These are phyloP conservation scores for Kuschelorhynchus macadamiae DNA, from an alignment of 2,888 invertebrate species.

Conservation along the genomic window DNA sequence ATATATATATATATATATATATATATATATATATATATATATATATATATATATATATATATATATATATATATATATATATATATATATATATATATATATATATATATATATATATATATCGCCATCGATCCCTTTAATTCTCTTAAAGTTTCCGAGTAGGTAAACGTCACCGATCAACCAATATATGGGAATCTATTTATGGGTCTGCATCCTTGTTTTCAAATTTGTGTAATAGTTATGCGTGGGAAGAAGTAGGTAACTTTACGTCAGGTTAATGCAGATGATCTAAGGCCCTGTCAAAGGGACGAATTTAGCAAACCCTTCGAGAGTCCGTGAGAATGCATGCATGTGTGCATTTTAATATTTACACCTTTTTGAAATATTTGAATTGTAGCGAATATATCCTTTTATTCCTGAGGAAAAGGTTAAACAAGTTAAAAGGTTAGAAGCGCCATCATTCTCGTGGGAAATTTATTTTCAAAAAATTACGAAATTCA, in stretches of 20 bases:
- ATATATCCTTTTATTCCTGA: background rate
- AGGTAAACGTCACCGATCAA: slow-evolving; percentile 18
- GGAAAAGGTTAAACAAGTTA: slow-evolving; percentile 3
- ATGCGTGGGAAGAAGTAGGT: slow-evolving; percentile 50
- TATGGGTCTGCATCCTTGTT: slow-evolving; percentile 29
- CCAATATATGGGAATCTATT: slow-evolving; percentile 44
- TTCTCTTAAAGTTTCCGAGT: slow-evolving; percentile 9
- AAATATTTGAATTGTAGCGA: slow-evolving; percentile 21
- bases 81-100: too few relatives aligned
- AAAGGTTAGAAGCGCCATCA: background rate
- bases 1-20: too few relatives aligned
- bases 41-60: too few relatives aligned
- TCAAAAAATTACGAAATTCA: too few relatives aligned
- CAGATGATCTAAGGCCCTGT: slow-evolving; percentile 45
- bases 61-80: too few relatives aligned
- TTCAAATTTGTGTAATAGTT: slow-evolving; percentile 46
- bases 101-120: too few relatives aligned
- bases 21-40: too few relatives aligned
- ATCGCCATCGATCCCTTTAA: slow-evolving; percentile 13
- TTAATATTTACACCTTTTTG: slow-evolving; percentile 34
- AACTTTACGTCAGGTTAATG: slow-evolving; percentile 49
- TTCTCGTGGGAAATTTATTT: slow-evolving; percentile 17
- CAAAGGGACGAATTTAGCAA: slow-evolving; percentile 21
- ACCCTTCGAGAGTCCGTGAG: slow-evolving; percentile 39
- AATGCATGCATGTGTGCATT: slow-evolving; percentile 36